Evolutionary conservation across 1,140 invertebrate species (phyloP).

Genomic region (Apocrypta bakeri): DNA sequence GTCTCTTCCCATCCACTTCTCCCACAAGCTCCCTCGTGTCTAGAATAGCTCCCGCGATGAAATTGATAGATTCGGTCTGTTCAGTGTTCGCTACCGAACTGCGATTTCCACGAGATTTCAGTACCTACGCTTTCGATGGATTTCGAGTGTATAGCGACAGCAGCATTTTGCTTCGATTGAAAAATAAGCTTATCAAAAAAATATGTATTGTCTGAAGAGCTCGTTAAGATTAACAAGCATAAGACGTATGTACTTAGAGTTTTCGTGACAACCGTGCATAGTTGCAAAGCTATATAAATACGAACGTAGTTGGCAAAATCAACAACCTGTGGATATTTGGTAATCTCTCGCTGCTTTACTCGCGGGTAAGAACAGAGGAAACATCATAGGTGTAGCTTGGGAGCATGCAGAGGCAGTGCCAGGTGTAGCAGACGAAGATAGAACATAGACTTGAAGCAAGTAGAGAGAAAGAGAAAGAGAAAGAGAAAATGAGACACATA

Average conservation of each 20-base stretch:
- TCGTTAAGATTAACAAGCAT: background rate
- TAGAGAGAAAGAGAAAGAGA: background rate
- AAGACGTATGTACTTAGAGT: background rate
- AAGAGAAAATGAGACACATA: background rate
- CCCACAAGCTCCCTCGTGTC: constrained; percentile 26
- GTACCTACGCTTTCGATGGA: constrained; percentile 51
- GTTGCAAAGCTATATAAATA: too few relatives aligned
- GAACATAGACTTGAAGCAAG: background rate
- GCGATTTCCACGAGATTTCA: constrained; percentile 66
- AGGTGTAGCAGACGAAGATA: background rate
- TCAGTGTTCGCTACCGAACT: constrained; percentile 43
- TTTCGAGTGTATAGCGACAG: background rate
- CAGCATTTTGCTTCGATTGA: background rate
- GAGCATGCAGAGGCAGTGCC: constrained; percentile 9
- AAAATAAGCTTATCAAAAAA: background rate
- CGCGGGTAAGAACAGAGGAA: constrained; percentile 51
- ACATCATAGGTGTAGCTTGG: constrained; percentile 28
- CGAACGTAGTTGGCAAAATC: constrained; percentile 63
- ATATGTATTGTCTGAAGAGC: background rate
- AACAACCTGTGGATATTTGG: constrained; percentile 73
- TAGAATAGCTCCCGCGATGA: constrained; percentile 57
- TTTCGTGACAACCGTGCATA: background rate
- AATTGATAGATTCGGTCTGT: constrained; percentile 71
- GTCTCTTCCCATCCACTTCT: background rate
- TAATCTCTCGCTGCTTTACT: constrained; percentile 64